Percentiles rank a stretch among this genome's conserved stretches.
phyloP scores from a whole-genome alignment of 1,140 invertebrate genomes.

The Limonius californicus region DNA sequence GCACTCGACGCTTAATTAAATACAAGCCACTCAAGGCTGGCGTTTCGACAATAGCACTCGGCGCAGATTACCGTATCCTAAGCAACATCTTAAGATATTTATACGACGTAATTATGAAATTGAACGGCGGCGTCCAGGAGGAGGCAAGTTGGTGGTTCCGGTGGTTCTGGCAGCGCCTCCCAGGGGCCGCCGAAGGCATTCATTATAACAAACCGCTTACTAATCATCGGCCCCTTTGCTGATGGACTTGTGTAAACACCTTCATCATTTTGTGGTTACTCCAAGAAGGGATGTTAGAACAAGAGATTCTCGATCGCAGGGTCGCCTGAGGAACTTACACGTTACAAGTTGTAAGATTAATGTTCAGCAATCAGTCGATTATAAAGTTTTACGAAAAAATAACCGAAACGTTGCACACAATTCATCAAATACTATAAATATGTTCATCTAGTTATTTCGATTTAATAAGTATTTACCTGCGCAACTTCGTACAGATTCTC shows the following conservation, averaged over 20 bases:
- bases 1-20: conserved; percentile 32
- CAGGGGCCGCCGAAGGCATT: conserved; percentile 26
- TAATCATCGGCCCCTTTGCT: conserved; percentile 30
- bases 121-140: conserved; percentile 20
- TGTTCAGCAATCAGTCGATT: no score
- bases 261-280: conserved; percentile 16
- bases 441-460: no score
- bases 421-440: no score
- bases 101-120: conserved; percentile 37
- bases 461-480: no score
- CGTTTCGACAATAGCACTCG: conserved; percentile 20
- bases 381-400: no score
- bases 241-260: conserved; percentile 33
- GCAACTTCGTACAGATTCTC: no score
- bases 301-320: neutral
- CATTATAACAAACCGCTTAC: conserved; percentile 32
- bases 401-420: no score
- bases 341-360: no score
- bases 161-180: neutral
- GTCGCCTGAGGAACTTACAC: no score
- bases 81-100: conserved; percentile 37
- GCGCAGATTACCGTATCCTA: conserved; percentile 33
- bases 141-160: neutral
- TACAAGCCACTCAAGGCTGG: neutral
- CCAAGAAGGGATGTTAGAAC: neutral